Base-by-base conservation (phyloP, 2,888 invertebrate genomes). In the Eilema griseolum region DNA sequence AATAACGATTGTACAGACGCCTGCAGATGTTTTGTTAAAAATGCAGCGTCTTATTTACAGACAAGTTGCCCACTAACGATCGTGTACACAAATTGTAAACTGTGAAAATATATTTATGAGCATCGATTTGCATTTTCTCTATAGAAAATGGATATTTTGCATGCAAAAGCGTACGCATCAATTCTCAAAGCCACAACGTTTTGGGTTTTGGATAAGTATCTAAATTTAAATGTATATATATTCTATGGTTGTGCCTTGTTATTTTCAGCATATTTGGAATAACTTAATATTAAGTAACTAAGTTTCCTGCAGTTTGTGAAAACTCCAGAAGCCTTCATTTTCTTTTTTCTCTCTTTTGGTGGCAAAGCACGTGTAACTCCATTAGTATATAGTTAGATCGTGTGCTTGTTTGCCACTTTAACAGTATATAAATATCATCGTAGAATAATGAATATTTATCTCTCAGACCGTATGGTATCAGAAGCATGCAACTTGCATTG, bases 1-100 rank as follows among this genome's bases (percentile, higher is more conserved):
- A 60, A 66, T 60, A 60, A 66, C 59, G 41, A 66, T 66, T 11
- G 66, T n/a, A 37, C 16, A 56, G 24, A 57, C 33, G 31, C n/a
- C 11, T 28, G 41, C 26, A 66, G 33, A 60, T 60, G 20, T 59
- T 59, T 62, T 62, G 14, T 61, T 41, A 26, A 66, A 57, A 31
- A 28, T n/a, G n/a, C 59, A 66, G 33, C 16, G 57, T 57, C 28
- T 59, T 41, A 37, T 60, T 60, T 41, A 61, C 20, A 31, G 31
- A 31, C 28, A 41, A 52, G 24, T 52, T 46, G n/a, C 31, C 26
- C 26, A 28, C 46, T 56, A 31, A 65, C 64, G 23, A 65, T 65
- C 16, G 14, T 20, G 33, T 65, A 31, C 28, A 14, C 31, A 56
- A 65, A 23, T 31, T 52, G n/a, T 2, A 16, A n/a, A 31, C 10